Evolutionary conservation across 2,797 vertebrate genomes (phyloP), one percentile per base, ranked within the genome.

Genomic region (Todus mexicanus): DNA sequence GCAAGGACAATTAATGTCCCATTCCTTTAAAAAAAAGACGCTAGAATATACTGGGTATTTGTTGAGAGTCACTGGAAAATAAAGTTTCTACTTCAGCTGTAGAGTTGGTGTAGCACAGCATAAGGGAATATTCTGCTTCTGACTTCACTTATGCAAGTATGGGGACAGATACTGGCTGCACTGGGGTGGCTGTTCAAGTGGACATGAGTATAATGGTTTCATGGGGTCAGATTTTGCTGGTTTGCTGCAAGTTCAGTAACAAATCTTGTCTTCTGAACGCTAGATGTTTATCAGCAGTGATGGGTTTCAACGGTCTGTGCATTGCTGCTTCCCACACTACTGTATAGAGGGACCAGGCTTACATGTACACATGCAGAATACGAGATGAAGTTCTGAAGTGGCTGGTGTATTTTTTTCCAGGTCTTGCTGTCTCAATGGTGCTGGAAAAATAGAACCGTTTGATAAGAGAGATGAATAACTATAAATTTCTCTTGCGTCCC

Each of bases 361-460:
- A 35, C 7, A 2, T 33, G 23, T 21, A 35, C 21, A 35, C 5
- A 14, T 47, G 56, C 22, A 27, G n/a, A 74, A 31, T 40, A 18
- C 10, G 38, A 54, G 26, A 38, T 59, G 19, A 60, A 33, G 48
- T 71, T 92, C 73, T 68, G 40, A 50, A 77, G 19, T 56, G 65
- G 7, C 4, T 2, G 0, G 15, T 33, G 0, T 50, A 11, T n/a
- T 59, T 59, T 37, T 71, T 25, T 14, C 23, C 17, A 31, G 23
- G 10, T 23, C 5, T 3, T 76, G 18, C 56, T 75, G 50, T 60
- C 27, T 85, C n/a, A 17, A 17, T 61, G 35, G 16, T 70, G 43
- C 42, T 59, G 57, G 42, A 90, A 79, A 73, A 42, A 19, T 20
- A 61, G 26, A 31, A 31, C 10, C 8, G 4, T 77, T 77, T 59